A percentile compares a stretch with the other conserved stretches of the same genome.
These are phyloP conservation scores for Clanis bilineata DNA, from an alignment of 2,888 invertebrate genomes.

Conservation along the genomic window DNA sequence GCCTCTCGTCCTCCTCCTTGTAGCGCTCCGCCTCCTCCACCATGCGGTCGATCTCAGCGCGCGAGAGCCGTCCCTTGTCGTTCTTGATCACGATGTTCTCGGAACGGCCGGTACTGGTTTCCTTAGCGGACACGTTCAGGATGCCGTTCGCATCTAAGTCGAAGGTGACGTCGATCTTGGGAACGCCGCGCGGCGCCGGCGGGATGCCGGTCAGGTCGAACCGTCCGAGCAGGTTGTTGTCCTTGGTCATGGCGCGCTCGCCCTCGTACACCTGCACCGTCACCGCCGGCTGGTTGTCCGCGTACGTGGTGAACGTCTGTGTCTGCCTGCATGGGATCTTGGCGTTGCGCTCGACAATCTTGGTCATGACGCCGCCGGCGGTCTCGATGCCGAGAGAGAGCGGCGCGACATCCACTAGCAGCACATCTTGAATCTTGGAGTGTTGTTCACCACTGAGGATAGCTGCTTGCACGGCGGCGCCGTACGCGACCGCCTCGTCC, in stretches of 20 bases:
- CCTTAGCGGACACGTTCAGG: constrained; percentile 91
- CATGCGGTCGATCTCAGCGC: constrained; percentile 92
- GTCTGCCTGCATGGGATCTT: constrained; percentile 88
- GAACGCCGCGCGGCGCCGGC: constrained; percentile 86
- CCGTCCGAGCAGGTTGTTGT: constrained; percentile 86
- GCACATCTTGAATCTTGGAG: constrained; percentile 86
- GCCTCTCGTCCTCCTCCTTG: constrained; percentile 87
- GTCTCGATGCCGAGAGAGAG: constrained; percentile 90
- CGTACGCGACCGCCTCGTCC: constrained; percentile 91
- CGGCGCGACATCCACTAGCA: constrained; percentile 82
- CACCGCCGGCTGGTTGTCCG: constrained; percentile 91
- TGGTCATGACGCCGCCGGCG: constrained; percentile 90
- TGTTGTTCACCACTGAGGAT: constrained; percentile 89
- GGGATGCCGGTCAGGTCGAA: constrained; percentile 87
- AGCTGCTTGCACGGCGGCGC: constrained; percentile 89
- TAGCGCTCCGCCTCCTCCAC: constrained; percentile 88
- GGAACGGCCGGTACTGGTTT: constrained; percentile 84
- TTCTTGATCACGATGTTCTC: constrained; percentile 92
- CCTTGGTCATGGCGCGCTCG: constrained; percentile 90
- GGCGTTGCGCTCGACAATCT: constrained; percentile 87
- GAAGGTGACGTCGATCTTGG: constrained; percentile 87
- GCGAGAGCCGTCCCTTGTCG: constrained; percentile 90
- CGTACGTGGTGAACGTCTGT: constrained; percentile 89
- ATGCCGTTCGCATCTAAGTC: constrained; percentile 91
- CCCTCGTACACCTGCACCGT: constrained; percentile 89